These are phyloP conservation scores for Tokudaia muenninki DNA, from an alignment of 2,797 vertebrate species.

Conservation along the genomic window DNA sequence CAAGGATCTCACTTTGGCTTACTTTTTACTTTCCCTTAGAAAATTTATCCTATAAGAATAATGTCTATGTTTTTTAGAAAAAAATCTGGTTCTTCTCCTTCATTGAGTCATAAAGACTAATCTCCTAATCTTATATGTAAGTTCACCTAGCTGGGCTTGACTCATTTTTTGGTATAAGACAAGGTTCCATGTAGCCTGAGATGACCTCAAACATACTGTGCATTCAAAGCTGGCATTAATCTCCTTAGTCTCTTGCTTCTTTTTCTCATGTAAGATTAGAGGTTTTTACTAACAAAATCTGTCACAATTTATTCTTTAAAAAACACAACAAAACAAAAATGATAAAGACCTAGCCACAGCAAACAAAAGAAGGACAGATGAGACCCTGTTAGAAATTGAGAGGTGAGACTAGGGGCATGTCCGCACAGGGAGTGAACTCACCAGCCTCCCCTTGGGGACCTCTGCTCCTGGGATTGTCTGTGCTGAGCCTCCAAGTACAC, in stretches of 20 bases:
- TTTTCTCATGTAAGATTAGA: not conserved
- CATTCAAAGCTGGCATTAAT: not conserved
- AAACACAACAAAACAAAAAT: not conserved
- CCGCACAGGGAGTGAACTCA: too few relatives aligned
- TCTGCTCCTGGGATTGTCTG: too few relatives aligned
- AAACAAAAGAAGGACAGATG: too few relatives aligned
- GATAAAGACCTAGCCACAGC: not conserved
- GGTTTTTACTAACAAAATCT: not conserved
- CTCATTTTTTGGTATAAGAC: not conserved
- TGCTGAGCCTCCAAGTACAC: too few relatives aligned
- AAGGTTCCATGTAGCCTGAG: not conserved
- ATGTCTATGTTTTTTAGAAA: not conserved
- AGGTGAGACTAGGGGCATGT: too few relatives aligned
- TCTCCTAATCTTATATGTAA: not conserved
- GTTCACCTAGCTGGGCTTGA: not conserved
- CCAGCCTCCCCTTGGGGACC: too few relatives aligned
- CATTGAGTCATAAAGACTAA: not conserved
- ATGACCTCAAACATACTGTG: not conserved
- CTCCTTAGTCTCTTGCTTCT: not conserved
- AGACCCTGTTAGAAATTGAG: too few relatives aligned
- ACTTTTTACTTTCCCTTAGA: not conserved
- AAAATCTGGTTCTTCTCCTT: not conserved
- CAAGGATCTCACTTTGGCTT: not conserved
- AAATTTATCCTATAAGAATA: not conserved
- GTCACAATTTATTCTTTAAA: not conserved